phyloP scores from a whole-genome alignment of 2,797 vertebrate species.

The Selene dorsalis region DNA sequence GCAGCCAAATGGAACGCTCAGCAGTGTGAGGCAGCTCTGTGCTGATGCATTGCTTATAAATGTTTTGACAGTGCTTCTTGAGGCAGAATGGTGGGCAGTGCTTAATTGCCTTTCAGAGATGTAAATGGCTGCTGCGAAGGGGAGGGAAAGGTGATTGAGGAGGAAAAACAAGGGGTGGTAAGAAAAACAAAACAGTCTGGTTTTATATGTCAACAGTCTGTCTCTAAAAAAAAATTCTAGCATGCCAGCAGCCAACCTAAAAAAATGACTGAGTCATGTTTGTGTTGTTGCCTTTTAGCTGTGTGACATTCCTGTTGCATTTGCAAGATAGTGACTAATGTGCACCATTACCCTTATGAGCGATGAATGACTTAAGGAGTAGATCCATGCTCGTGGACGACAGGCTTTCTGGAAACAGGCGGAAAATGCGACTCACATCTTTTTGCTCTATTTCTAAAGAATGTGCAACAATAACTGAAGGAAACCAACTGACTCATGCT shows the following conservation, averaged over 20 bases:
- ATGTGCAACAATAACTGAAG: not conserved
- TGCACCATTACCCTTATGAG: conserved; percentile 29
- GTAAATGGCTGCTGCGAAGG: not conserved
- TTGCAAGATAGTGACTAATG: conserved; percentile 49
- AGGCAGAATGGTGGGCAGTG: conserved; percentile 17
- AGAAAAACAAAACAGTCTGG: not conserved
- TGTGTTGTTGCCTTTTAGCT: conserved; percentile 25
- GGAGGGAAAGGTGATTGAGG: not conserved
- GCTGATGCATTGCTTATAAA: not conserved
- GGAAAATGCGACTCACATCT: not conserved
- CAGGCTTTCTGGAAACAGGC: not conserved
- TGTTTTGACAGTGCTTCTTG: conserved; percentile 2
- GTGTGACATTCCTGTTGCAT: conserved; percentile 45
- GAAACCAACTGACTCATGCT: not conserved
- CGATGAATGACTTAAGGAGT: conserved; percentile 28
- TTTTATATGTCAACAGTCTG: not conserved
- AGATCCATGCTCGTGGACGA: not conserved
- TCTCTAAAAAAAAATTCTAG: conserved; percentile 11
- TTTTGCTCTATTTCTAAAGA: conserved; percentile 7
- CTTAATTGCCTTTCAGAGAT: not conserved
- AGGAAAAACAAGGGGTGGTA: not conserved
- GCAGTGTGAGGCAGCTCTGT: not conserved
- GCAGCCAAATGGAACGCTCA: not conserved
- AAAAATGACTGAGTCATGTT: conserved; percentile 27
- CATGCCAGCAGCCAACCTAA: conserved; percentile 12